Conservation (phyloP, 2,888 invertebrate species). For the Athalia rosae region DNA sequence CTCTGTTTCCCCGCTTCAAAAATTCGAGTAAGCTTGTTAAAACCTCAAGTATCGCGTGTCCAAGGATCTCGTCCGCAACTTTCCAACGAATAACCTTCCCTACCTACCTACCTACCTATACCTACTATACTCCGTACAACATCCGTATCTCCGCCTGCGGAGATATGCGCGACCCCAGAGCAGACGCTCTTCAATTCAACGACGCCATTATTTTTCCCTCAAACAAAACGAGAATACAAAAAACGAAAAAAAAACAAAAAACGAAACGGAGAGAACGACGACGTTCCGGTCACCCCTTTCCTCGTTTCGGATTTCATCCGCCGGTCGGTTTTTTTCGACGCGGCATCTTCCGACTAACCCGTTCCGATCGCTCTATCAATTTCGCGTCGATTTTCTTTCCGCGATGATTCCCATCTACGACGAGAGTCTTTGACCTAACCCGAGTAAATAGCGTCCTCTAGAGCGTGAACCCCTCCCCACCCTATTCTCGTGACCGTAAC, state of each 20-base stretch:
- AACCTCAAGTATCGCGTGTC: conserved; percentile 56
- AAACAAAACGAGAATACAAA: not conserved
- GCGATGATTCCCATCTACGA: not conserved
- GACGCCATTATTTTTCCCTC: not conserved
- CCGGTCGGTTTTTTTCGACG: not conserved
- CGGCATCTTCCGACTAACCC: not conserved
- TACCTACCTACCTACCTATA: not conserved
- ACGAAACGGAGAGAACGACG: no score
- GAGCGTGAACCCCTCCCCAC: conserved; percentile 13
- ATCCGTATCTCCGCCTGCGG: no score
- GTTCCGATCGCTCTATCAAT: conserved; percentile 10
- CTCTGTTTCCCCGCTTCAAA: conserved; percentile 31
- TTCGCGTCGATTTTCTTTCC: not conserved
- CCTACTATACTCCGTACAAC: not conserved
- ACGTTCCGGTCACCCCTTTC: no score
- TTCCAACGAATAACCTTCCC: not conserved
- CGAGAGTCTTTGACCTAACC: conserved; percentile 17
- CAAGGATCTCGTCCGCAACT: conserved; percentile 22
- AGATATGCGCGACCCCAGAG: no score
- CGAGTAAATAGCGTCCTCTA: conserved; percentile 33
- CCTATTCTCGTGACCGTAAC: conserved; percentile 2
- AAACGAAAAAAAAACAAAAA: not conserved
- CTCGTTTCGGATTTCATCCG: not conserved
- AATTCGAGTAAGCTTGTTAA: conserved; percentile 64
- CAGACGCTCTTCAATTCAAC: no score